Evolutionary conservation across 2,113 vertebrate genomes (phyloP), one percentile per base, ranked within the genome.

Genomic region (Cervus canadensis): DNA sequence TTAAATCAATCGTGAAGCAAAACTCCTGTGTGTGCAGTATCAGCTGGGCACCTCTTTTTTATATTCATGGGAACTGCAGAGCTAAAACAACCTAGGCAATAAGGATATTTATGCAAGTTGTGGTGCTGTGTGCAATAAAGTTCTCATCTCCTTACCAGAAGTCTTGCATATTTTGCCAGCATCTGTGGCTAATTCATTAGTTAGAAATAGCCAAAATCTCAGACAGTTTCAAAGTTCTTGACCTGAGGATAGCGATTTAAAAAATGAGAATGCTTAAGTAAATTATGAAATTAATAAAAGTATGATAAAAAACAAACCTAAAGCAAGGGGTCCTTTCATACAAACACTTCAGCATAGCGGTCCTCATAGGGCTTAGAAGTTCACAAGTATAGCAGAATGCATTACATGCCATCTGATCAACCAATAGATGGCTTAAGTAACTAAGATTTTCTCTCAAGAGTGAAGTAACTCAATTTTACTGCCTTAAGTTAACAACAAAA

Each of bases 41-140:
- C 30, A 81, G 57, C 15, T 43, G 11, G 21, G 3, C 2, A 12
- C 19, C 6, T 21, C 78, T 25, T 17, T 19, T 25, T 15, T 54
- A 14, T 15, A 2, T 15, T 36, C 4, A 5, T 3, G 2, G 21
- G 2, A 43, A 21, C 8, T n/a, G 19, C 2, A 3, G 30, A 56
- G 6, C 9, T 48, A 23, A 7, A 30, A 33, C 17, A 40, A 50
- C 15, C 7, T 6, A 19, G 76, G 21, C 8, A 57, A 15, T 30
- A 14, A 11, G 36, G 6, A n/a, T 14, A n/a, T 10, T 40, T 23
- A 33, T 3, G 26, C 43, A 84, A 11, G 5, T 19, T 40, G 16
- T 36, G 48, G 6, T 50, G 9, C 11, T 43, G 5, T 33, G 33
- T 33, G 4, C 40, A 56, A 30, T 16, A 43, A 40, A 26, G 12